A percentile compares a stretch with the other conserved stretches of the same genome.
These are phyloP conservation scores for Neocrepidodera transversa DNA, from an alignment of 2,888 invertebrate genomes.

Conservation along the genomic window DNA sequence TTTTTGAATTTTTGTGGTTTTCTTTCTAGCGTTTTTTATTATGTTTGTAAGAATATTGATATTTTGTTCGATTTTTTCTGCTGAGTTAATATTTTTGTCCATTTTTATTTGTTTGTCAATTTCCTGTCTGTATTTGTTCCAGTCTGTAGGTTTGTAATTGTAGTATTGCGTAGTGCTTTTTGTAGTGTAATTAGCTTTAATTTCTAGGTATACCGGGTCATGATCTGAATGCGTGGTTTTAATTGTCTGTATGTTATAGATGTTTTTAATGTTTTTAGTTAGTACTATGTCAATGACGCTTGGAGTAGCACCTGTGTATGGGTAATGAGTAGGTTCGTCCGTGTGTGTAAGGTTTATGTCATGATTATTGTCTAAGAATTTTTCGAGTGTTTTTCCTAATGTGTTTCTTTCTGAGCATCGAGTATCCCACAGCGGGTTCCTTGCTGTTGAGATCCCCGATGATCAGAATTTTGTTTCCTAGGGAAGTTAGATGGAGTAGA, in stretches of 20 bases:
- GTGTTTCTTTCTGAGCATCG: too few species aligned
- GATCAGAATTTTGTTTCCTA: too few species aligned
- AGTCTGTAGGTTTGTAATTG: neutral
- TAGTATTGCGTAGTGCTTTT: neutral
- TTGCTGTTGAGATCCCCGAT: too few species aligned
- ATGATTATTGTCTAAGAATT: neutral
- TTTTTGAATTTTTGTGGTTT: too few species aligned
- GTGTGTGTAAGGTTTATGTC: neutral
- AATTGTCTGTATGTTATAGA: neutral
- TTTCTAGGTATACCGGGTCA: neutral
- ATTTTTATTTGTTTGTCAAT: neutral
- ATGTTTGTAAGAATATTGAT: too few species aligned
- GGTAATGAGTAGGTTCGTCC: neutral
- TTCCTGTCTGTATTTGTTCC: neutral
- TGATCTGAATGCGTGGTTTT: neutral
- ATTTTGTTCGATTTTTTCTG: too few species aligned
- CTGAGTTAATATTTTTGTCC: neutral
- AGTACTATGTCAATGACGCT: neutral
- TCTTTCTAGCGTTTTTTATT: too few species aligned
- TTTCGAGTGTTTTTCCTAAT: too few species aligned
- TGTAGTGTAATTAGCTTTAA: neutral
- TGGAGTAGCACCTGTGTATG: neutral
- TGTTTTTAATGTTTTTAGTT: neutral
- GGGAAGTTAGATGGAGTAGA: too few species aligned
- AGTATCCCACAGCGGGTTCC: too few species aligned